Evolutionary conservation across 2,888 invertebrate species (phyloP).

Genomic region (Glomeris marginata): DNA sequence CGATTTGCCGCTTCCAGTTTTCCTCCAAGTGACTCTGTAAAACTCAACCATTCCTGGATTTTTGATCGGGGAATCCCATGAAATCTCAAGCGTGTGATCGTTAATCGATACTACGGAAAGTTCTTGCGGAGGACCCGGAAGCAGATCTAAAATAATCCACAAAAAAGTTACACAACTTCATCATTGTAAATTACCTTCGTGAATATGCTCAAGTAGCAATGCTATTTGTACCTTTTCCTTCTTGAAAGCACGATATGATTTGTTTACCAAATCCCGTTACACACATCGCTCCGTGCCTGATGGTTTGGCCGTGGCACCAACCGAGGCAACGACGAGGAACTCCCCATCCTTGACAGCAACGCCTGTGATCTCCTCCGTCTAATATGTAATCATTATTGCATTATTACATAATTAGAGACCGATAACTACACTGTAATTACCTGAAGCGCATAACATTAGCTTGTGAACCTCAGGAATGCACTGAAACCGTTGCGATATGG

Average conservation of each 20-base stretch:
- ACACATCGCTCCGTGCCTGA: slow-evolving; percentile 47
- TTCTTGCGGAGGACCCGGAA: slow-evolving; percentile 66
- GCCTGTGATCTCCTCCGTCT: slow-evolving; percentile 57
- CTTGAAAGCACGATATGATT: slow-evolving; percentile 67
- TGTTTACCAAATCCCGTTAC: slow-evolving; percentile 54
- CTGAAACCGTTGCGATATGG: slow-evolving; percentile 61
- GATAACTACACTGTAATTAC: slow-evolving; percentile 26
- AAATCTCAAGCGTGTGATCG: slow-evolving; percentile 43
- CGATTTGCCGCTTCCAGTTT: slow-evolving; percentile 8
- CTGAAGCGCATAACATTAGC: slow-evolving; percentile 69
- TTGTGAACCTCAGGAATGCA: slow-evolving; percentile 72
- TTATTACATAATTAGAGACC: slow-evolving; percentile 16
- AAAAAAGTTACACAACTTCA: slow-evolving; percentile 6
- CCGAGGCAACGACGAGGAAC: slow-evolving; percentile 68
- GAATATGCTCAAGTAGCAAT: background rate
- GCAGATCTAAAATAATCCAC: slow-evolving; percentile 36
- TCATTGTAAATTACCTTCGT: background rate
- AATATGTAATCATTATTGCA: slow-evolving; percentile 20
- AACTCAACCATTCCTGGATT: slow-evolving; percentile 68
- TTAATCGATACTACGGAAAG: slow-evolving; percentile 42
- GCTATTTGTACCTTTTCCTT: slow-evolving; percentile 41
- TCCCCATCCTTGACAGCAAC: slow-evolving; percentile 63
- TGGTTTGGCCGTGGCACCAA: slow-evolving; percentile 64
- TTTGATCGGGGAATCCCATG: slow-evolving; percentile 66
- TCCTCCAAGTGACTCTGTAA: slow-evolving; percentile 37